phyloP scores from a whole-genome alignment of 2,888 invertebrate species.

The Ischnura elegans region DNA sequence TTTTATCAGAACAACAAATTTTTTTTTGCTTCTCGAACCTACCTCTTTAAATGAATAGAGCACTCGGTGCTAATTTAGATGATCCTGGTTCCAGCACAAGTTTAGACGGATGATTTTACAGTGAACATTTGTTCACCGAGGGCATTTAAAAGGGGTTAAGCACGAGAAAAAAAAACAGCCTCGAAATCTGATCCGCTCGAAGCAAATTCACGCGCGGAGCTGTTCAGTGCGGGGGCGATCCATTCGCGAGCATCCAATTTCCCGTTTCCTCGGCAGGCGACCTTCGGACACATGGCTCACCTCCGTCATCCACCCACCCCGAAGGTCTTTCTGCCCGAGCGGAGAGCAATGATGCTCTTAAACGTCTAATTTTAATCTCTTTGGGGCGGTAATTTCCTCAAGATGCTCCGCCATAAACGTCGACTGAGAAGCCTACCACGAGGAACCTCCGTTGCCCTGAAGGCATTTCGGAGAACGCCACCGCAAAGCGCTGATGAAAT shows the following conservation, averaged over 20 bases:
- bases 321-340: background rate
- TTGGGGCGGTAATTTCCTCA: background rate
- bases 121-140: no score
- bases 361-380: constrained; percentile 31
- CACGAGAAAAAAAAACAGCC: no score
- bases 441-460: background rate
- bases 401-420: background rate
- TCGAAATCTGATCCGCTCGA: background rate
- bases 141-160: no score
- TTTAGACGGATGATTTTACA: no score
- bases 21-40: no score
- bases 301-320: background rate
- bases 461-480: background rate
- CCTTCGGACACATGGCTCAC: background rate
- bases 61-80: no score
- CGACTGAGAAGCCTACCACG: background rate
- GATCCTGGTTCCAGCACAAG: no score
- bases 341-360: background rate
- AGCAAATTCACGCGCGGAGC: background rate
- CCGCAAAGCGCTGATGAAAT: background rate
- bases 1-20: no score
- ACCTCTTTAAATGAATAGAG: no score
- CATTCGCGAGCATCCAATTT: background rate
- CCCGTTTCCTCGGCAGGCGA: background rate
- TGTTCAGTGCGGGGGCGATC: background rate